phyloP scores from a whole-genome alignment of 2,888 invertebrate genomes.

The Hirtodrosophila histrioides region DNA sequence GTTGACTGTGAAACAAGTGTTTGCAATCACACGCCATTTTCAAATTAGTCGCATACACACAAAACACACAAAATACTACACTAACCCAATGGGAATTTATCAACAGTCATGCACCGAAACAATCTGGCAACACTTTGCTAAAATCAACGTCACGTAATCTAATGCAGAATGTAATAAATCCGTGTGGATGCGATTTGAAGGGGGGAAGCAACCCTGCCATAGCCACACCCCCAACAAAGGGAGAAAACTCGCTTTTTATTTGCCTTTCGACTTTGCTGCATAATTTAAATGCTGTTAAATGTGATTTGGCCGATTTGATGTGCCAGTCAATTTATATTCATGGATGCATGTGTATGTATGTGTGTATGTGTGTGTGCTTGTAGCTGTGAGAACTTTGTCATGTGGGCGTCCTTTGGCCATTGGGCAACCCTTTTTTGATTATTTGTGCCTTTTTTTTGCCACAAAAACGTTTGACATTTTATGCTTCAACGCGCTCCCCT shows the following conservation, averaged over 20 bases:
- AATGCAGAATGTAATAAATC: constrained; percentile 74
- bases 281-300: constrained; percentile 63
- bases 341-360: constrained; percentile 16
- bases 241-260: constrained; percentile 42
- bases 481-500: constrained; percentile 48
- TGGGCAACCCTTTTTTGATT: constrained; percentile 35
- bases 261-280: constrained; percentile 65
- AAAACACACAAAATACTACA: not conserved
- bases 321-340: constrained; percentile 68
- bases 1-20: constrained; percentile 61
- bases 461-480: constrained; percentile 29
- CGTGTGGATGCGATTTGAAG: constrained; percentile 60
- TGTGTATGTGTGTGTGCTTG: constrained; percentile 2
- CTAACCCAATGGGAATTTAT: constrained; percentile 30
- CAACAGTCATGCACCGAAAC: constrained; percentile 39
- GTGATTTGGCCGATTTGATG: constrained; percentile 37
- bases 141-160: constrained; percentile 68
- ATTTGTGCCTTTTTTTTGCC: constrained; percentile 12
- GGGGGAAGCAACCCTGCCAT: not conserved
- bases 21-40: constrained; percentile 74
- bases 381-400: constrained; percentile 63
- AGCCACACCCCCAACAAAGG: no score
- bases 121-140: constrained; percentile 45
- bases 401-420: constrained; percentile 22
- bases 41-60: constrained; percentile 56